Evolutionary conservation across 2,888 invertebrate species (phyloP).

Genomic region (Aspidiotus rigidus): DNA sequence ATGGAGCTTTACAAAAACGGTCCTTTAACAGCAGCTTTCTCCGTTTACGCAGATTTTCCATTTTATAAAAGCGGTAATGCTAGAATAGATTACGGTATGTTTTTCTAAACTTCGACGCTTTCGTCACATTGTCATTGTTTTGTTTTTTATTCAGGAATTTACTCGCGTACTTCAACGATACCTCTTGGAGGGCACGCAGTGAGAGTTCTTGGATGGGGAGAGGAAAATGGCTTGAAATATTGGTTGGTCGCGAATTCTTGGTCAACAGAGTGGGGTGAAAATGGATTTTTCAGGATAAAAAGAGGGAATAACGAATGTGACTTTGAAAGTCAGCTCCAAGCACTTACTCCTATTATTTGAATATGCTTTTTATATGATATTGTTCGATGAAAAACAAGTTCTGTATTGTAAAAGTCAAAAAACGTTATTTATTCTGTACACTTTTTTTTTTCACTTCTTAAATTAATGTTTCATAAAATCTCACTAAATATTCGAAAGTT

Average conservation of each 20-base stretch:
- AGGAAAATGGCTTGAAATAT: constrained; percentile 21
- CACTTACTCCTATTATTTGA: no score
- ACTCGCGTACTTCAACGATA: not conserved
- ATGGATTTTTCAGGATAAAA: constrained; percentile 31
- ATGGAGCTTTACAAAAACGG: constrained; percentile 35
- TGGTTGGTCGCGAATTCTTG: constrained; percentile 34
- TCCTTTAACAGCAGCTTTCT: constrained; percentile 35
- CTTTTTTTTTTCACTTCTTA: no score
- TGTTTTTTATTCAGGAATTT: constrained; percentile 3
- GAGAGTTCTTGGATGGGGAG: constrained; percentile 35
- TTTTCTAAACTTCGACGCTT: not conserved
- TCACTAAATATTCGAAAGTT: no score
- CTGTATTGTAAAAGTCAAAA: no score
- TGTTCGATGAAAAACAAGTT: no score
- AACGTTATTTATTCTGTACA: no score
- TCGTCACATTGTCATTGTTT: not conserved
- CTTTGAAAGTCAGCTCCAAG: constrained; percentile 11
- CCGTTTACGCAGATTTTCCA: constrained; percentile 35
- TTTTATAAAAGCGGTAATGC: constrained; percentile 35
- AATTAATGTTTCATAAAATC: no score
- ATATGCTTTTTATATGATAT: no score
- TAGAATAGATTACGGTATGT: not conserved
- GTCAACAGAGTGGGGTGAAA: constrained; percentile 30
- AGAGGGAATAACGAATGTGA: constrained; percentile 33
- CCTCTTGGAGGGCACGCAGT: constrained; percentile 32